Evolutionary conservation across 1,140 invertebrate species (phyloP), one percentile per base, ranked within the genome.

Genomic region (Drosophila simulans): DNA sequence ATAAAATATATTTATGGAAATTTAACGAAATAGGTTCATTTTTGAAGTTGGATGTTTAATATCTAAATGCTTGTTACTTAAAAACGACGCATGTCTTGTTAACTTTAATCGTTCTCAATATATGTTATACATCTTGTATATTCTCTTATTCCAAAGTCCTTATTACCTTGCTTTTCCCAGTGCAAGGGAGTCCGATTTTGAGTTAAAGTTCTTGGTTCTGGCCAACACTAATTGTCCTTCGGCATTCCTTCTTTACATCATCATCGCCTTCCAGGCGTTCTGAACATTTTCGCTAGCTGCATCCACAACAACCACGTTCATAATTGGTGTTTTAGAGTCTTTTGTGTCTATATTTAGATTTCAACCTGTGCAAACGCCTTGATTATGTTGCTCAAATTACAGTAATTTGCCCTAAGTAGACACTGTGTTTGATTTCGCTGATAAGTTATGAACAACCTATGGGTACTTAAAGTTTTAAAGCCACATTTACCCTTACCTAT

Each of bases 311-410:
- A 64, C 82, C 74, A 71, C 68, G 55, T 54, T 80, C 70, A 89
- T 89, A 90, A 89, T 84, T 89, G 84, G 84, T 89, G 72, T 89
- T 89, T 86, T 89, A 79, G 65, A 77, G 76, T 77, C 62, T 66
- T 78, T 84, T 89, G 84, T 84, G 58, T 84, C 85, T 89, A 89
- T 84, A 89, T 89, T 74, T 89, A 89, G 84, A 90, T 35, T 45
- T 52, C 35, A 53, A 64, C 79, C 69, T 79, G 70, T 51, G 43
- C 83, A 69, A 88, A 79, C 63, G 71, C 75, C 63, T 69, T 89
- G 71, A 89, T 89, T 83, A 86, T 79, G 72, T 80, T 83, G 80
- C 79, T 72, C 15, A 88, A 89, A 89, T 89, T 84, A 84, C 77
- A 45, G 84, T 89, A 89, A 89, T 89, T 89, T 89, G 49, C 56